Percentiles rank a stretch among this genome's conserved stretches.
Conservation (phyloP, 2,113 vertebrate genomes). For the Hyla sarda region DNA sequence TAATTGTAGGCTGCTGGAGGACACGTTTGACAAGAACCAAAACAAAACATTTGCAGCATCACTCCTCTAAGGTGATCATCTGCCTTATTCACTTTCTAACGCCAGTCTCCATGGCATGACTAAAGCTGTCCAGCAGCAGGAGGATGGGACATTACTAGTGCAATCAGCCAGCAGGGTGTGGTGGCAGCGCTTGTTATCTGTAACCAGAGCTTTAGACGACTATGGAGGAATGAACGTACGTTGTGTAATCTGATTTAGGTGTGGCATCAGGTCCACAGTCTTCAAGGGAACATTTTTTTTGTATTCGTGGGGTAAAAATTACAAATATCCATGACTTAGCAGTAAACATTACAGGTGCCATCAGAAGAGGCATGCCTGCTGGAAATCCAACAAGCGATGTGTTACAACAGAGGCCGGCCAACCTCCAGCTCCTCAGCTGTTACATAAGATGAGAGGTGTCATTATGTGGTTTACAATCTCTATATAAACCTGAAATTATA, state of each 20-base stretch:
- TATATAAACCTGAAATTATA: not conserved
- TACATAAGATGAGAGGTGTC: not conserved
- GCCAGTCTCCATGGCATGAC: not conserved
- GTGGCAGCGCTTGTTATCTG: constrained; percentile 28
- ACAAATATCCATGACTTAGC: too few relatives aligned
- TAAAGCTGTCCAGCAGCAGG: not conserved
- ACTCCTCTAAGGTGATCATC: not conserved
- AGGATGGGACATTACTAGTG: not conserved
- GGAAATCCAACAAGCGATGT: not conserved
- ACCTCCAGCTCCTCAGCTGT: too few relatives aligned
- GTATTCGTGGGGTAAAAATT: too few relatives aligned
- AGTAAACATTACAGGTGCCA: not conserved
- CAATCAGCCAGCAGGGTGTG: constrained; percentile 37
- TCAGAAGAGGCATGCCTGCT: not conserved
- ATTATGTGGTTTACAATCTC: not conserved
- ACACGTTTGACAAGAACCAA: too few relatives aligned
- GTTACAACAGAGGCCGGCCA: too few relatives aligned
- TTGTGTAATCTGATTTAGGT: constrained; percentile 48
- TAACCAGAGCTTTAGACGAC: constrained; percentile 5
- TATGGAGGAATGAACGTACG: constrained; percentile 41
- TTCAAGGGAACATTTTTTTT: constrained; percentile 36
- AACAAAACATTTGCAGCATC: not conserved
- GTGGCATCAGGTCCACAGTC: constrained; percentile 16
- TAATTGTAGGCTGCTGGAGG: too few relatives aligned
- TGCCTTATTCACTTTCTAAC: not conserved